Evolutionary conservation across 2,888 invertebrate species (phyloP), one percentile per base, ranked within the genome.

Genomic region (Cephonodes hylas): DNA sequence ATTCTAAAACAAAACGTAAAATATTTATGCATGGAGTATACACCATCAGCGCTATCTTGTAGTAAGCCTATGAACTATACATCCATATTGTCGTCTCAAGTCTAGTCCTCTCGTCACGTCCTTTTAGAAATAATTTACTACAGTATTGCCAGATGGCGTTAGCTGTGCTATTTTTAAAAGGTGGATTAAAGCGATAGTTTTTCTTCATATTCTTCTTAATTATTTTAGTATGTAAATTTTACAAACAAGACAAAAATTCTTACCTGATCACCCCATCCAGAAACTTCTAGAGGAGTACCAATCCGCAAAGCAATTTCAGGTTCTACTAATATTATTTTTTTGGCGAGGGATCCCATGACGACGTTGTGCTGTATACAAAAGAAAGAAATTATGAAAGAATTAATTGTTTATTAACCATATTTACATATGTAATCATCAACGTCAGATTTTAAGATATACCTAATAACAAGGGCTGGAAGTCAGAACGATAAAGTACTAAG

Each of bases 261-360:
- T 61, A 61, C 57, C 57, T 13, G 63, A 58, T 79, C 75, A 15
- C 81, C 86, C 82, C 82, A 90, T 1, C 89, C 87, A 1, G 84
- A 74, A 0, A 86, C 84, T 10, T 70, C 63, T 0, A 90, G 25
- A 0, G 63, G 22, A 20, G 69, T 65, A 8, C 77, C 79, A 2
- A 64, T 46, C 5, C 69, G 67, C n/a, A 88, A 15, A 3, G 73
- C 71, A 0, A 68, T 66, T 0, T 83, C 83, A 0, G 84, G 66
- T 6, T 82, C 79, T 1, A 82, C 63, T 1, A 89, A 20, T 2
- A 83, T 22, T 3, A 74, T 71, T 69, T 89, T 90, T 62, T 81
- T 76, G 13, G 84, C 83, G 3, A 62, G 64, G 0, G 44, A 1
- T n/a, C 68, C 64, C 56, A 89, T 85, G 1, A 4, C 15, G 1